Base-by-base conservation (phyloP, 2,888 invertebrate species). In the Phymatocera aterrima region DNA sequence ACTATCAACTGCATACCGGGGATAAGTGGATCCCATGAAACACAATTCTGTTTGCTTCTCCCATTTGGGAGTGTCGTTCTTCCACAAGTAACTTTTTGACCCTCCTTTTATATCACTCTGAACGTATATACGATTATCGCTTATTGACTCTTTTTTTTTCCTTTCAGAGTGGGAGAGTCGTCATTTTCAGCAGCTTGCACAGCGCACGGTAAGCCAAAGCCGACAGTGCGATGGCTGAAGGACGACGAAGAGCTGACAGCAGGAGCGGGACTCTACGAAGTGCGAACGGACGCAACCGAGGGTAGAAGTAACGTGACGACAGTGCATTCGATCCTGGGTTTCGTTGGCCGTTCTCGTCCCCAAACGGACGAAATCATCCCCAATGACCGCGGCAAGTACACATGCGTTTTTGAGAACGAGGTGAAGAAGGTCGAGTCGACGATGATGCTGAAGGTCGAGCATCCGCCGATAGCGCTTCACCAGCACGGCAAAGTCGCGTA, bases 391-490 rank as follows among this genome's bases (percentile, higher is more conserved):
- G 98, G 98, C 65, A 94, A 95, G 75, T 98, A 97, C 90, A 94
- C 96, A 2, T 98, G 98, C 89, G 93, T 95, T 65, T 97, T 97
- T 88, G 95, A 96, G 89, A 98, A 98, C 88, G 97, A 97, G 91
- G 97, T 97, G 18, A 96, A 96, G 89, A 95, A 94, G 87, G 95
- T 96, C 68, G 97, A 97, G 88, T 96, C 97, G 10, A 95, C 95
- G 81, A 97, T 97, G 96, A 96, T 96, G 91, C 92, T 98, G 78
- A 94, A 97, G 87, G 97, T 98, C 86, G 97, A 98, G 92, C 98
- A 98, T 91, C 95, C 96, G 88, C 98, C 98, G 1, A 96, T 98
- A 83, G 94, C 96, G 37, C 93, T 97, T 48, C 95, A 96, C 88
- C 95, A 96, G 86, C 96, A 97, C 90, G 95, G 95, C 86, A 97